These are phyloP conservation scores for Lanistes nyassanus DNA, from an alignment of 1,140 invertebrate species.

Conservation along the genomic window DNA sequence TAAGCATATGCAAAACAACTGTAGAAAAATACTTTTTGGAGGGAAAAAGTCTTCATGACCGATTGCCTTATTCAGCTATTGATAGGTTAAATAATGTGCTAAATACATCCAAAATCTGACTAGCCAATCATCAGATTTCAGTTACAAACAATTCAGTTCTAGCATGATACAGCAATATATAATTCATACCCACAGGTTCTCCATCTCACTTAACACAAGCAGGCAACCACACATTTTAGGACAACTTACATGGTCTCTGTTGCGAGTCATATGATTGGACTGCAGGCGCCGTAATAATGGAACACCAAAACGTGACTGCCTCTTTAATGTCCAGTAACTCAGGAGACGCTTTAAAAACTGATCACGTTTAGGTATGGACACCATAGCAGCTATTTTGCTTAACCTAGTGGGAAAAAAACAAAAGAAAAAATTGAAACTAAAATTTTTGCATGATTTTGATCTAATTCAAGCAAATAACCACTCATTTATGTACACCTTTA, in stretches of 20 bases:
- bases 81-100: too few species aligned
- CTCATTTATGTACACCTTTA: background rate
- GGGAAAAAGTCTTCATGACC: too few species aligned
- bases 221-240: background rate
- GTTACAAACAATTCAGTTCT: background rate
- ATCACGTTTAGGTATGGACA: constrained; percentile 80
- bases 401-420: constrained; percentile 60
- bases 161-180: background rate
- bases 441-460: background rate
- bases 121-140: background rate
- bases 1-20: too few species aligned
- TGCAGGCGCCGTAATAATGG: constrained; percentile 83
- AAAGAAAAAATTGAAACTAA: background rate
- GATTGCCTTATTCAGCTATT: too few species aligned
- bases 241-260: constrained; percentile 58
- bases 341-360: constrained; percentile 86
- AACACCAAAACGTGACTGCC: constrained; percentile 96
- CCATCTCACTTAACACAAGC: background rate
- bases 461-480: background rate
- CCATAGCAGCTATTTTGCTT: constrained; percentile 78
- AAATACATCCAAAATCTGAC: too few species aligned
- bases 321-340: constrained; percentile 88
- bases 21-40: too few species aligned
- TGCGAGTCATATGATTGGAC: constrained; percentile 63
- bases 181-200: background rate